Evolutionary conservation across 2,888 invertebrate genomes (phyloP), one percentile per base, ranked within the genome.

Genomic region (Sceliomorpha sp.): DNA sequence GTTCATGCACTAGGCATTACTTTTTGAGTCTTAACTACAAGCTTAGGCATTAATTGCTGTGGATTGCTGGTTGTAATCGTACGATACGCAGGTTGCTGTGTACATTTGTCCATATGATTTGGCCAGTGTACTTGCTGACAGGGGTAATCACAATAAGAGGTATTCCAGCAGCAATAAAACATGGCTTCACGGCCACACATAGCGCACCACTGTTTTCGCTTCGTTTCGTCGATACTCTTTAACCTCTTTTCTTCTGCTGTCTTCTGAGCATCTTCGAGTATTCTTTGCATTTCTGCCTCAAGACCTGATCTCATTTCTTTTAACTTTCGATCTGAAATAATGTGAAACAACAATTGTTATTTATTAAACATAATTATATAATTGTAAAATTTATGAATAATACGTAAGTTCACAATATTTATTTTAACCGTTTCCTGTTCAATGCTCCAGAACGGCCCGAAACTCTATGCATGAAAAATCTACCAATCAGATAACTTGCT

Each of bases 101-200:
- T 90, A 79, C 93, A 93, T 32, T 90, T 90, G 51, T 88, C 83
- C 90, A 92, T 92, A 87, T 97, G 97, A 5, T 91, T 89, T 0
- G 93, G 88, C 97, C 97, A 97, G 88, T 97, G 96, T 73, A 92
- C 90, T 81, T 94, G 92, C 88, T 97, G 97, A 80, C 98, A 98
- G 1, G 93, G 91, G 85, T 94, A 94, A 89, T 95, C 95, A 88
- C 98, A 98, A 88, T 98, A 98, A 48, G 96, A 93, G 0, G 97
- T 97, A 89, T 97, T 98, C 97, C 98, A 98, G 84, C 98, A 98
- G 83, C 98, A 98, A 88, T 97, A 96, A 88, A 96, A 96, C 77
- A 94, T 93, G 0, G 98, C 96, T 88, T 97, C 97, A 75, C 94
- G 94, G 31, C 92, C 91, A 88, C 98, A 98, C 83, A 92, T 91